Percentiles rank a stretch among this genome's conserved stretches.
Conservation (phyloP, 2,797 vertebrate species). For the Phylloscopus collybita region DNA sequence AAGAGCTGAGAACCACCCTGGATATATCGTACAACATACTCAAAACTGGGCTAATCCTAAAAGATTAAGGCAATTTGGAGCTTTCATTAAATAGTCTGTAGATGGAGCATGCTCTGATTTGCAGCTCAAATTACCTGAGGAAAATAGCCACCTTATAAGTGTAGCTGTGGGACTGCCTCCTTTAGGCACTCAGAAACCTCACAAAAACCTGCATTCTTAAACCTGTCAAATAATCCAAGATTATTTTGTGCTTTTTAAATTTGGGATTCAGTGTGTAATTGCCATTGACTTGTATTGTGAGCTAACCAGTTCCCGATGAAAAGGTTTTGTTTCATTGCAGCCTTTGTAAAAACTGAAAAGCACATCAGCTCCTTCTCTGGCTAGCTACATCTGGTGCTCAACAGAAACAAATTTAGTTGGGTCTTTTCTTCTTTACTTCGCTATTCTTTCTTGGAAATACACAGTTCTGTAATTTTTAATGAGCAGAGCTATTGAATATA, state of each 20-base stretch:
- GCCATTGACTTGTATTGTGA: accelerated
- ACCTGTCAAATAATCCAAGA: not conserved
- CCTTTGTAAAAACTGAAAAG: not conserved
- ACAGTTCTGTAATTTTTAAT: not conserved
- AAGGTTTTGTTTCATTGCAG: not conserved
- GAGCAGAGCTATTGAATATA: not conserved
- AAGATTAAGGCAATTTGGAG: accelerated
- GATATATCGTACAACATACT: not conserved
- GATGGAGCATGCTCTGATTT: not conserved
- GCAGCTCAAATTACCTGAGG: not conserved
- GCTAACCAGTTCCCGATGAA: not conserved
- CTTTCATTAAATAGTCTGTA: not conserved
- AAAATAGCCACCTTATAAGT: accelerated
- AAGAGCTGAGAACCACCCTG: not conserved
- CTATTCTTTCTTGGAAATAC: not conserved
- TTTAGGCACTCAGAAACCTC: not conserved
- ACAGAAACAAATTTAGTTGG: not conserved
- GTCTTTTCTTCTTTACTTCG: not conserved
- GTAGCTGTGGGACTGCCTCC: not conserved
- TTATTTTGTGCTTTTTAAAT: not conserved
- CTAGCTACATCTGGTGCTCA: not conserved
- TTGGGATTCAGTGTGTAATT: not conserved
- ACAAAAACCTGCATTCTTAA: not conserved
- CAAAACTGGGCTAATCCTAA: not conserved
- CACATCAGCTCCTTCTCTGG: not conserved